phyloP scores from a whole-genome alignment of 2,113 vertebrate species.

The Pandion haliaetus region DNA sequence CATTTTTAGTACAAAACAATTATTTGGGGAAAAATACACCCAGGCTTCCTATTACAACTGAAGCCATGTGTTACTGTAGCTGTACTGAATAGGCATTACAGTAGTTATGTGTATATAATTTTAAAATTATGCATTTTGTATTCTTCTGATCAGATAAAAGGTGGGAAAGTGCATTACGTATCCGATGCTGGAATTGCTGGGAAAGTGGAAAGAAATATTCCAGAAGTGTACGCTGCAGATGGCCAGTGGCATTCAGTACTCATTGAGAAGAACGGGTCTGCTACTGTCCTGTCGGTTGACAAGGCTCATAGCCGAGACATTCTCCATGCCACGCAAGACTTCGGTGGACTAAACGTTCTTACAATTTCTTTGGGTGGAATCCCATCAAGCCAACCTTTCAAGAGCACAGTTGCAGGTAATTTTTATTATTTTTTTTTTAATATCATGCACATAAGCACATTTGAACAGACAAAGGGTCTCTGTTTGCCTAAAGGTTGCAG shows the following conservation, averaged over 20 bases:
- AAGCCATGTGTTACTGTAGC: neutral
- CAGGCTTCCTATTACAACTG: neutral
- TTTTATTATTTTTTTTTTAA: neutral
- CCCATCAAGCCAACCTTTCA: constrained; percentile 77
- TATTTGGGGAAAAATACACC: neutral
- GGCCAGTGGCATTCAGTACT: constrained; percentile 91
- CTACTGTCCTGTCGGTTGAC: constrained; percentile 82
- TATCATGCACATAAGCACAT: neutral
- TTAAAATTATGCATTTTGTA: fast-evolving
- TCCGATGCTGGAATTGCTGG: constrained; percentile 91
- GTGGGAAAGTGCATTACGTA: constrained; percentile 89
- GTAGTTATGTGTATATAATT: neutral
- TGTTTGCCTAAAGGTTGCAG: neutral
- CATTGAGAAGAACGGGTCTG: constrained; percentile 83
- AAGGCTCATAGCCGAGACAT: constrained; percentile 75
- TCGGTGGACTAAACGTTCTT: constrained; percentile 86
- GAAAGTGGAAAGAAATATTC: constrained; percentile 90
- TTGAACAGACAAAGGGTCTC: neutral
- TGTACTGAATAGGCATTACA: too few relatives aligned
- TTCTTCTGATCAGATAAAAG: constrained; percentile 81
- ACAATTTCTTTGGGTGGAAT: constrained; percentile 92
- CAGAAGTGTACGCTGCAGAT: constrained; percentile 83
- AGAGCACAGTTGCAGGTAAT: constrained; percentile 83
- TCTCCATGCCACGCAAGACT: constrained; percentile 88
- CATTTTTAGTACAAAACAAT: neutral